Evolutionary conservation across 2,888 invertebrate genomes (phyloP), one percentile per base, ranked within the genome.

Genomic region (Spodoptera picta): DNA sequence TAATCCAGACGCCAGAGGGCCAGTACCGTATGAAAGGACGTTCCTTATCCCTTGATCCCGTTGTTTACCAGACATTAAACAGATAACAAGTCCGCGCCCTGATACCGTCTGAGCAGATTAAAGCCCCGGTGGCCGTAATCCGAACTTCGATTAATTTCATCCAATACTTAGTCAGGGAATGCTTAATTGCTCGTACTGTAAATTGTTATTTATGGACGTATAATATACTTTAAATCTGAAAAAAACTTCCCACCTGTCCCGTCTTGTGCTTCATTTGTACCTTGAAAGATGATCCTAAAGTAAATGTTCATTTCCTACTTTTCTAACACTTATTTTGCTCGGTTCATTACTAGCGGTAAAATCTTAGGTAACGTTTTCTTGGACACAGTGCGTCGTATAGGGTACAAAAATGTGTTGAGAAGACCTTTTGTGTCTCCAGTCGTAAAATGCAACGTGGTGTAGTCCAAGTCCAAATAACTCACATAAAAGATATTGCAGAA

Each of bases 41-140:
- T 87, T 90, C 91, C 93, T 93, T 93, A 94, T 94, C 94, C 94
- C 92, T 94, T 94, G 93, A 95, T 94, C 94, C 95, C 87, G 93
- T 94, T 95, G 95, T 95, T 95, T 94, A 95, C 95, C 95, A 95
- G 94, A 95, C 95, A 95, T 95, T 95, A 94, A 95, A 91, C 95
- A 95, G 95, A 95, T 95, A 95, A 93, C 94, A 92, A 94, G 91
- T 94, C 94, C 92, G 88, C 93, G 93, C 92, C 89, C 91, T 87
- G 93, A 94, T 93, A 93, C 90, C 90, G 89, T 89, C 90, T 90
- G 87, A 87, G 87, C 90, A 93, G 93, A 94, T 93, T 94, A 94
- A 88, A 90, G 89, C 92, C 90, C 87, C 86, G 87, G 87, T 90
- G 87, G 87, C 88, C 88, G 88, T 94, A 94, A 94, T 92, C 94